Evolutionary conservation across 2,113 vertebrate species (phyloP).

Genomic region (Tenrec ecaudatus): DNA sequence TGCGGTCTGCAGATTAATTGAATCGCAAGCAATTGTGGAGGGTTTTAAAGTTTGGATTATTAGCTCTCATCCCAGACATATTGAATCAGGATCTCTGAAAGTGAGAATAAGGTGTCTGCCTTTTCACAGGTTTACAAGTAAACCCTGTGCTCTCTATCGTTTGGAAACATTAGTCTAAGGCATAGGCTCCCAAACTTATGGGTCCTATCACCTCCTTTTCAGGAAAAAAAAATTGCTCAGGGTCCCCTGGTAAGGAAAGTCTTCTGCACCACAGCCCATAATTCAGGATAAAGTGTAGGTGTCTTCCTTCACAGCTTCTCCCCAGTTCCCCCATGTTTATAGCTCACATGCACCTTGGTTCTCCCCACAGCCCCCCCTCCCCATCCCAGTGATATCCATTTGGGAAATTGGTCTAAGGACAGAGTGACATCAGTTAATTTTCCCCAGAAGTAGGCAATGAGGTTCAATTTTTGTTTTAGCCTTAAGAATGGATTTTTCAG

Average conservation of each 20-base stretch:
- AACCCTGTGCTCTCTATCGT: not conserved
- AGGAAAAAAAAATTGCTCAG: too few species aligned
- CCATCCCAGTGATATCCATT: too few species aligned
- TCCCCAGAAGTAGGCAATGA: not conserved
- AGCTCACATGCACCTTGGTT: too few species aligned
- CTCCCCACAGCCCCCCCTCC: too few species aligned
- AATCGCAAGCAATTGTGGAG: not conserved
- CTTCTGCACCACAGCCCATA: too few species aligned
- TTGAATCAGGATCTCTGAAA: not conserved
- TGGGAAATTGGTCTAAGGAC: not conserved
- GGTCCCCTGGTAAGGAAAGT: too few species aligned
- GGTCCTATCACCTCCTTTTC: too few species aligned
- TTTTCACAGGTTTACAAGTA: not conserved
- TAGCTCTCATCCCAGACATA: not conserved
- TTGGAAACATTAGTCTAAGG: not conserved
- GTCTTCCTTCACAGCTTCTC: too few species aligned
- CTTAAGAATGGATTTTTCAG: not conserved
- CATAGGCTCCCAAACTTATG: too few species aligned
- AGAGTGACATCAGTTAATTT: constrained; percentile 13
- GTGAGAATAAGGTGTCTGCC: not conserved
- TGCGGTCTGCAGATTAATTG: not conserved
- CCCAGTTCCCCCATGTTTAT: too few species aligned
- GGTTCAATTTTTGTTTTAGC: not conserved
- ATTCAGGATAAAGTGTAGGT: too few species aligned
- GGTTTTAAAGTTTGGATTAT: constrained; percentile 15